These are phyloP conservation scores for Pelecanoides urinatrix DNA, from an alignment of 2,113 vertebrate species.

Conservation along the genomic window DNA sequence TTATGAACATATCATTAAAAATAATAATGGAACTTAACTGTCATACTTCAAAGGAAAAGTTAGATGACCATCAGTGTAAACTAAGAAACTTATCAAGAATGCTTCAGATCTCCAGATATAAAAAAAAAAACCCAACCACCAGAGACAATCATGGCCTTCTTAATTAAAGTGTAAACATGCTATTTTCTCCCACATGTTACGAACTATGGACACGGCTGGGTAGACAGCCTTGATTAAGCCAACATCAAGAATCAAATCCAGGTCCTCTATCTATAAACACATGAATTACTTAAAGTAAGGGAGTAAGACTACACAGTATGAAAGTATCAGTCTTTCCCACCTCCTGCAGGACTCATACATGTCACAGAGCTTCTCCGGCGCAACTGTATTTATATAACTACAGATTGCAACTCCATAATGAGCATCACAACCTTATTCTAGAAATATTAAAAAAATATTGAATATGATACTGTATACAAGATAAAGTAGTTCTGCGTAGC, in stretches of 20 bases:
- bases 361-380: not conserved
- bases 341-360: not conserved
- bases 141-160: not conserved
- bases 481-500: not conserved
- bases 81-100: not conserved
- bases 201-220: not conserved
- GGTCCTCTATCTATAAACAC: not conserved
- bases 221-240: not conserved
- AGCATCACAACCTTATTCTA: not conserved
- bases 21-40: not conserved
- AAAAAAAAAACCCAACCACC: not conserved
- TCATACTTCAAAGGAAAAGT: not conserved
- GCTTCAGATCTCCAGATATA: not conserved
- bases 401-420: not conserved
- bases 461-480: not conserved
- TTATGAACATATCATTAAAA: not conserved
- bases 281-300: not conserved
- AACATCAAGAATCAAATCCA: not conserved
- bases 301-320: not conserved
- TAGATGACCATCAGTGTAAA: not conserved
- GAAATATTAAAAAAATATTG: not conserved
- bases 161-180: not conserved
- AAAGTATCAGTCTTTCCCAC: not conserved
- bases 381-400: not conserved
- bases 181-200: not conserved